phyloP scores from a whole-genome alignment of 2,113 vertebrate genomes.

The Macrotis lagotis region DNA sequence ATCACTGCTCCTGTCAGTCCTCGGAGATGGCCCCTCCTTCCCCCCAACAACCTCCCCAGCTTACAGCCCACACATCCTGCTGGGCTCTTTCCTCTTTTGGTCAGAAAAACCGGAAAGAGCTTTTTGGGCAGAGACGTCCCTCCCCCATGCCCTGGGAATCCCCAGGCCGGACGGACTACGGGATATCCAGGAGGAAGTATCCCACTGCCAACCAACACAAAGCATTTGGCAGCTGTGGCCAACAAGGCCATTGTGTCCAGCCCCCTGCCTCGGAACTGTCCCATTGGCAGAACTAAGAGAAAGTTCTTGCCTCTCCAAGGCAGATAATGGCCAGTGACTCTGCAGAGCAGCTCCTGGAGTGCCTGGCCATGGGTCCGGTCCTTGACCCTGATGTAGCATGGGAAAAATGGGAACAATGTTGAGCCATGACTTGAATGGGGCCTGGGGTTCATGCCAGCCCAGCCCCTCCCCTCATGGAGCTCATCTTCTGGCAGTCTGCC shows the following conservation, averaged over 20 bases:
- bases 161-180: constrained; percentile 52
- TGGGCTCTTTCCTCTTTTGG: constrained; percentile 66
- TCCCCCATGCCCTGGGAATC: constrained; percentile 73
- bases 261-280: neutral
- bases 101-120: constrained; percentile 67
- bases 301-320: neutral
- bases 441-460: too few species aligned
- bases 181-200: constrained; percentile 75
- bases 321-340: neutral
- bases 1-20: constrained; percentile 4
- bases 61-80: constrained; percentile 31
- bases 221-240: neutral
- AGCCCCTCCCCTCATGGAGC: neutral
- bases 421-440: neutral
- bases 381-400: neutral
- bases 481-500: neutral
- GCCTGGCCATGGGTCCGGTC: neutral
- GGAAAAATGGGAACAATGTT: neutral
- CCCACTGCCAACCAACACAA: neutral
- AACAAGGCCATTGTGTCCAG: neutral
- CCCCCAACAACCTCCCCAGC: constrained; percentile 20
- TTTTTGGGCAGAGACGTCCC: constrained; percentile 74
- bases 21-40: constrained; percentile 42
- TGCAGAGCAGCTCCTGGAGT: neutral
- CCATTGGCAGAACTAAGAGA: neutral